Conservation (phyloP, 2,797 vertebrate genomes). For the Denticeps clupeoides region DNA sequence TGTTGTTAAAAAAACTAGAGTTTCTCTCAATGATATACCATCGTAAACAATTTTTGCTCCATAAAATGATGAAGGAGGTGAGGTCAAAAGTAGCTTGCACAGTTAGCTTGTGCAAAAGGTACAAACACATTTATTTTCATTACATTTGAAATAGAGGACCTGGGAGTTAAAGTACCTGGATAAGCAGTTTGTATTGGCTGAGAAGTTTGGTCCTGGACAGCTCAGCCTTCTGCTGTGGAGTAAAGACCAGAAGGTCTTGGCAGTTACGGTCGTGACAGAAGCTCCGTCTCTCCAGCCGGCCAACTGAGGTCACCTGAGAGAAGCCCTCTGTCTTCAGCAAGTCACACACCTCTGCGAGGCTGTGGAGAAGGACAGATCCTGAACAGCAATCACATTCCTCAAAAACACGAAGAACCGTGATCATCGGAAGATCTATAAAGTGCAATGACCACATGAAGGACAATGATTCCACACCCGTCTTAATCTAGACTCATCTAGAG, state of each 20-base stretch:
- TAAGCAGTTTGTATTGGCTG: slow-evolving; percentile 62
- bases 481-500: background rate
- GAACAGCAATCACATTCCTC: too few relatives aligned
- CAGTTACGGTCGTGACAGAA: slow-evolving; percentile 76
- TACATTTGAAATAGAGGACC: background rate
- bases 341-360: slow-evolving; percentile 61
- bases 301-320: slow-evolving; percentile 55
- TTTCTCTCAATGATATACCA: too few relatives aligned
- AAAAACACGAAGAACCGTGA: slow-evolving; percentile 1
- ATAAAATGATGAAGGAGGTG: too few relatives aligned
- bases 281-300: slow-evolving; percentile 47
- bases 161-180: slow-evolving; percentile 61
- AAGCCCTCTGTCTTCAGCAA: slow-evolving; percentile 60
- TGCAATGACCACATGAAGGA: too few relatives aligned
- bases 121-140: too few relatives aligned
- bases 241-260: slow-evolving; percentile 69
- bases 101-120: too few relatives aligned
- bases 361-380: slow-evolving; percentile 32
- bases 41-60: too few relatives aligned
- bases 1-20: too few relatives aligned
- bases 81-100: too few relatives aligned
- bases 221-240: slow-evolving; percentile 59
- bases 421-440: too few relatives aligned
- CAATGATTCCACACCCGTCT: too few relatives aligned
- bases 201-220: slow-evolving; percentile 62